These are phyloP conservation scores for Morus bassanus DNA, from an alignment of 2,797 vertebrate species.

Conservation along the genomic window DNA sequence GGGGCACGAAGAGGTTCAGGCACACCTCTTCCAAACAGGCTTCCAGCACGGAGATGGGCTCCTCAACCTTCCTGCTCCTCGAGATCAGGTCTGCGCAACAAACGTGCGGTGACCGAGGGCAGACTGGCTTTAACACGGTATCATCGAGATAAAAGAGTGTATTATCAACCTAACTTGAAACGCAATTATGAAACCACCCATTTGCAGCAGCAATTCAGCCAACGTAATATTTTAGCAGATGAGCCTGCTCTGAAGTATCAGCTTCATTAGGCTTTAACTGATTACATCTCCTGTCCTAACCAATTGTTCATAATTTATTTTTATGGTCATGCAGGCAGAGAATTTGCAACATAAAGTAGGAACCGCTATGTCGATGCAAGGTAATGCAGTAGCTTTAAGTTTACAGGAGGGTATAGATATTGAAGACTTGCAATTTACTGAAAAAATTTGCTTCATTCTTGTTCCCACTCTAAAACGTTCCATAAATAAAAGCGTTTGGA, in stretches of 20 bases:
- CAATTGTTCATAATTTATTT: neutral
- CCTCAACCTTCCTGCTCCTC: neutral
- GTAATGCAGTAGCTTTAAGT: neutral
- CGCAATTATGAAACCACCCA: neutral
- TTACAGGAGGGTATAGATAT: neutral
- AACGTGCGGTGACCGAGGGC: neutral
- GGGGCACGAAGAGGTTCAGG: neutral
- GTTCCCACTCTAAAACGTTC: neutral
- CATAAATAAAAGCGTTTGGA: neutral
- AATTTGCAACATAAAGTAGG: neutral
- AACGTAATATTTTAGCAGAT: neutral
- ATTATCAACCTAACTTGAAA: neutral
- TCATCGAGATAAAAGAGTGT: neutral
- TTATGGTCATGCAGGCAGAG: neutral
- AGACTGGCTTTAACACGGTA: neutral
- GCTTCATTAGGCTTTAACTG: conserved; percentile 13
- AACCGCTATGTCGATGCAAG: neutral
- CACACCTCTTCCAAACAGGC: neutral
- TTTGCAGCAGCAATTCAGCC: neutral
- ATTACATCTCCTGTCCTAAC: neutral
- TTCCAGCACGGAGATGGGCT: accelerated
- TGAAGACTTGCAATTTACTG: neutral
- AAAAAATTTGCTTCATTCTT: neutral
- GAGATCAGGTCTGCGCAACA: neutral
- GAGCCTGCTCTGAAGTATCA: neutral